Evolutionary conservation across 2,888 invertebrate species (phyloP).

Genomic region (Dysmachus trigonus): DNA sequence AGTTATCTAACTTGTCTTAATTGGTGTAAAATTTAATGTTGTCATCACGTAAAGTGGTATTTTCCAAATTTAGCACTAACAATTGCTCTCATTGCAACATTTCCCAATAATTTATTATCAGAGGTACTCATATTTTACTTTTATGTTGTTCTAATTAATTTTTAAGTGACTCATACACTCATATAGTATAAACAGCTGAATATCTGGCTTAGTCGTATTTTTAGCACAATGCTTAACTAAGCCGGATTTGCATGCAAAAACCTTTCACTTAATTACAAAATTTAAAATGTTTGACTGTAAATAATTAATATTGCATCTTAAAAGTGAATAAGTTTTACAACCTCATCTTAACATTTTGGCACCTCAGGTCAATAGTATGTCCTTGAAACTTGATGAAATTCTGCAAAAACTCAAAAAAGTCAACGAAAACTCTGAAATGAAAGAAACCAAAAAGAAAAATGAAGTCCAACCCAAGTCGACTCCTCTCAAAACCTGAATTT

Average conservation of each 20-base stretch:
- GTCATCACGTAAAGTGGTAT: background rate
- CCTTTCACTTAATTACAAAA: background rate
- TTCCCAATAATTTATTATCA: background rate
- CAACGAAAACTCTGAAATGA: background rate
- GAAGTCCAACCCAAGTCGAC: background rate
- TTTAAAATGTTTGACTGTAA: background rate
- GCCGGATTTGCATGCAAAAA: background rate
- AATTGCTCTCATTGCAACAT: background rate
- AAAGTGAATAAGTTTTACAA: background rate
- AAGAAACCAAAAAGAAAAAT: background rate
- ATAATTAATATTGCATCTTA: background rate
- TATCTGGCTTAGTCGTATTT: background rate
- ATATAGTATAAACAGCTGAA: background rate
- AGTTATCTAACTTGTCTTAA: background rate
- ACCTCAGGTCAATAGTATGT: slow-evolving; percentile 9
- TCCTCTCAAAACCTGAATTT: slow-evolving; percentile 6
- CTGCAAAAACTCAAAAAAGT: background rate
- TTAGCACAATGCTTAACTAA: background rate
- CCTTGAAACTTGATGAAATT: background rate
- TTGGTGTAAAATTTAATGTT: background rate
- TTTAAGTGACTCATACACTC: background rate
- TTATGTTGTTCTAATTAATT: background rate
- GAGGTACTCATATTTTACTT: background rate
- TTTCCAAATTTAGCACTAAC: background rate
- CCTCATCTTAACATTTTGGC: background rate